Evolutionary conservation across 2,797 vertebrate genomes (phyloP).

Genomic region (Rhinatrema bivittatum): DNA sequence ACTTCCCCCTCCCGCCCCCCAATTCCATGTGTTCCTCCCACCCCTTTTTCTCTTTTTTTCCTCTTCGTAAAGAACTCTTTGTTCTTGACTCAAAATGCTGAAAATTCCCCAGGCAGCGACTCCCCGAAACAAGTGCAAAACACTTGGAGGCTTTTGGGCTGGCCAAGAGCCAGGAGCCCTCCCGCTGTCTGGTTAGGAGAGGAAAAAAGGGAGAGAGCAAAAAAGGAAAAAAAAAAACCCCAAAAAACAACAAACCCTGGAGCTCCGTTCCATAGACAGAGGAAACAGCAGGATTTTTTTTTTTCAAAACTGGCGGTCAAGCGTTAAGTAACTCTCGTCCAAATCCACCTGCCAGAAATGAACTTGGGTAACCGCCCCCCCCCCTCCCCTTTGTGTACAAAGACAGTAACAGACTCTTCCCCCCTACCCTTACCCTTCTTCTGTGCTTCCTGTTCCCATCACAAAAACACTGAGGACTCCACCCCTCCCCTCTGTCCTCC

Average conservation of each 20-base stretch:
- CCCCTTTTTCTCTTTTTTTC: constrained; percentile 25
- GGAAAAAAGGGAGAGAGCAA: constrained; percentile 32
- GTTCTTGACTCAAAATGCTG: constrained; percentile 72
- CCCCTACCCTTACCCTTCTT: constrained; percentile 44
- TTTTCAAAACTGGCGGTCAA: constrained; percentile 66
- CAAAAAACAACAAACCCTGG: constrained; percentile 40
- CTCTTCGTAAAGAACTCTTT: constrained; percentile 72
- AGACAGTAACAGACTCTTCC: constrained; percentile 52
- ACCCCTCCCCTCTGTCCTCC: constrained; percentile 43
- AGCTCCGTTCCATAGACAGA: constrained; percentile 64
- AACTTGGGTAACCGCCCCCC: constrained; percentile 59
- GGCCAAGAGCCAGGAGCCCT: constrained; percentile 64
- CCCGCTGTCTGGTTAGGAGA: constrained; percentile 65
- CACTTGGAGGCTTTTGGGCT: constrained; percentile 73
- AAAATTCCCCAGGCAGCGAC: constrained; percentile 65
- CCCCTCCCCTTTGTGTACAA: constrained; percentile 41
- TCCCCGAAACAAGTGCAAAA: constrained; percentile 74
- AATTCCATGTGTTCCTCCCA: constrained; percentile 37
- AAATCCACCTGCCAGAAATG: constrained; percentile 68
- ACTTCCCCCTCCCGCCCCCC: constrained; percentile 40
- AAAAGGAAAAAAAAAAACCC: constrained; percentile 32
- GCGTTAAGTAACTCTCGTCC: constrained; percentile 66
- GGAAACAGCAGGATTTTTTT: constrained; percentile 48
- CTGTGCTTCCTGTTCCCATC: constrained; percentile 54
- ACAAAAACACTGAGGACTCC: constrained; percentile 53